Conservation (phyloP, 2,113 vertebrate species). For the Otocyon megalotis region DNA sequence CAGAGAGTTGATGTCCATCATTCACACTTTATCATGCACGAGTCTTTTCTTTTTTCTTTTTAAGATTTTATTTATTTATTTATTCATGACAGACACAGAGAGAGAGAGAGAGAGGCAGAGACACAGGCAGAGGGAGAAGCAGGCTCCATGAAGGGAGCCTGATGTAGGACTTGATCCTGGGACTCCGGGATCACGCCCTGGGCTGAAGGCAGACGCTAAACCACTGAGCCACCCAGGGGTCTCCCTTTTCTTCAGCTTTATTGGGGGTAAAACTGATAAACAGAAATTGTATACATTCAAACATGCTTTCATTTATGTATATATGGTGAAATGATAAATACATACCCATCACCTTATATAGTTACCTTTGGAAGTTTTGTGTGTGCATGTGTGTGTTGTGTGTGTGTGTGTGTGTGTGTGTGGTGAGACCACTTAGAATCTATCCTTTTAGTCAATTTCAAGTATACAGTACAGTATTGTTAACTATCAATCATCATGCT, state of each 20-base stretch:
- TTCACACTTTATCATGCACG: neutral
- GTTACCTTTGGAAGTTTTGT: neutral
- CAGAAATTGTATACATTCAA: neutral
- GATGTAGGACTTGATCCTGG: no score
- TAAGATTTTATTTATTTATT: no score
- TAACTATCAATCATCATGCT: neutral
- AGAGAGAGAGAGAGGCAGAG: no score
- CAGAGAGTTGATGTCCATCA: neutral
- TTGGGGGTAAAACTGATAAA: neutral
- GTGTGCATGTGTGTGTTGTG: no score
- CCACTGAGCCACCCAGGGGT: no score
- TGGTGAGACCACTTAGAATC: neutral
- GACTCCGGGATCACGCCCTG: no score
- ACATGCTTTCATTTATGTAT: neutral
- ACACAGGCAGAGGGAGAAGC: no score
- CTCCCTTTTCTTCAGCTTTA: neutral
- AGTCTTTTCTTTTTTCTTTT: neutral
- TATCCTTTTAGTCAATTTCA: neutral
- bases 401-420: neutral
- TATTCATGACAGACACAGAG: no score
- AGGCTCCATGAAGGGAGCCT: no score
- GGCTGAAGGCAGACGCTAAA: no score
- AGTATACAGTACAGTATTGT: neutral
- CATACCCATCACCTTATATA: neutral
- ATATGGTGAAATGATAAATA: neutral